These are phyloP conservation scores for Nasonia longicornis DNA, from an alignment of 1,140 invertebrate species.

Conservation along the genomic window DNA sequence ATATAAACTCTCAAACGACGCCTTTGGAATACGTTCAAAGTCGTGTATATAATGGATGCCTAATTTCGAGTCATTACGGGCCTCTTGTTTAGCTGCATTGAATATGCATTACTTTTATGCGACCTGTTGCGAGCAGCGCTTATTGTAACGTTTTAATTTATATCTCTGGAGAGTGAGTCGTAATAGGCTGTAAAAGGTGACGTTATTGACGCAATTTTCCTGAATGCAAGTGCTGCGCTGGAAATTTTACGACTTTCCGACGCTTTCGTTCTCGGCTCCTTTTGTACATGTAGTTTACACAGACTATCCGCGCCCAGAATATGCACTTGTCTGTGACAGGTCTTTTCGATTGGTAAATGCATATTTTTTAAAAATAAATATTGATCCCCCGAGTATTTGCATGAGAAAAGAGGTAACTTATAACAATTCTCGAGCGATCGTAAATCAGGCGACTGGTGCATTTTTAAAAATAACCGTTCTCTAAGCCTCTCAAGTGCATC, in stretches of 20 bases:
- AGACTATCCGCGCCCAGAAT: neutral
- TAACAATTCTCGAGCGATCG: no score
- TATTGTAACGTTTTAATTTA: constrained; percentile 5
- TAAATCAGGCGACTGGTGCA: no score
- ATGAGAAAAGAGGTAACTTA: no score
- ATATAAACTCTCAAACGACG: neutral
- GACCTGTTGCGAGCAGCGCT: neutral
- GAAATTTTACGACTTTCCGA: neutral
- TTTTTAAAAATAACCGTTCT: no score
- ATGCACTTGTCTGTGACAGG: no score
- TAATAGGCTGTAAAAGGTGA: neutral
- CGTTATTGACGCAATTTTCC: constrained; percentile 3
- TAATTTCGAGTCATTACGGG: constrained; percentile 6
- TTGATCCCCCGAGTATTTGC: no score
- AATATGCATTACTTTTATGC: neutral
- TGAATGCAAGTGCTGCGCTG: neutral
- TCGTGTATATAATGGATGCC: neutral
- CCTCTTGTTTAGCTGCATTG: neutral
- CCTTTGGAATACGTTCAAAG: neutral
- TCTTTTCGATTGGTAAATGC: no score
- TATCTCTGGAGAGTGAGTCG: neutral
- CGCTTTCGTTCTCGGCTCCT: neutral
- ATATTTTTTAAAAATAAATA: no score
- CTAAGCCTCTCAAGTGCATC: no score
- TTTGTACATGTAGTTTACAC: neutral